Evolutionary conservation across 2,113 vertebrate genomes (phyloP).

Genomic region (Natator depressus): DNA sequence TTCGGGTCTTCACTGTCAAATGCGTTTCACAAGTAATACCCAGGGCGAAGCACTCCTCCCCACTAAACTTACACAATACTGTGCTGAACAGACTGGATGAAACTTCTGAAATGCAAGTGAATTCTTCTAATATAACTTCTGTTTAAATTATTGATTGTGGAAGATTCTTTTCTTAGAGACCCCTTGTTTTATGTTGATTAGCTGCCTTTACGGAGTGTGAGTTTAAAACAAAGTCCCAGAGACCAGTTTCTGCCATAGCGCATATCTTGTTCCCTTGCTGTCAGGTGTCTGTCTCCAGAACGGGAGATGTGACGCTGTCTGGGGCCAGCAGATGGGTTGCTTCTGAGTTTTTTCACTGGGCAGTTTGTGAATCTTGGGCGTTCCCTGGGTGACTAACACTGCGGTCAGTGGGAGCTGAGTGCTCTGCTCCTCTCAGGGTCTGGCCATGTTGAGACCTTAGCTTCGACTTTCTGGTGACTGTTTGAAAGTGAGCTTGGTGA

Average conservation of each 20-base stretch:
- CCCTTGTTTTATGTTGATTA: not conserved
- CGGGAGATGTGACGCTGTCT: too few species aligned
- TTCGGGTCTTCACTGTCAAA: not conserved
- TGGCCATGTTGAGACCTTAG: not conserved
- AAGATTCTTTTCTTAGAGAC: not conserved
- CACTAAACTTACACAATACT: not conserved
- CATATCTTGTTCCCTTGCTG: not conserved
- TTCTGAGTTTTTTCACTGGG: not conserved
- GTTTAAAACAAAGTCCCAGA: too few species aligned
- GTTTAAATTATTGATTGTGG: not conserved
- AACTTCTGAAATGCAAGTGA: not conserved
- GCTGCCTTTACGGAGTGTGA: too few species aligned
- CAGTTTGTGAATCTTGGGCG: too few species aligned
- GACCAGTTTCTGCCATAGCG: too few species aligned
- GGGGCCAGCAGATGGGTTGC: too few species aligned
- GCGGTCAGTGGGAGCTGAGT: not conserved
- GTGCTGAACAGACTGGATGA: not conserved
- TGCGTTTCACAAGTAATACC: not conserved
- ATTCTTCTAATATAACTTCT: not conserved
- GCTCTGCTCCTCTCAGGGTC: not conserved
- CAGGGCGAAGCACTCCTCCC: not conserved
- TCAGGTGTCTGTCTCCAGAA: not conserved
- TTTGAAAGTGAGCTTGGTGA: not conserved
- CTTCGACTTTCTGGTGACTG: not conserved
- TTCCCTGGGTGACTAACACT: too few species aligned